phyloP scores from a whole-genome alignment of 2,888 invertebrate genomes.

The Spisula solida region DNA sequence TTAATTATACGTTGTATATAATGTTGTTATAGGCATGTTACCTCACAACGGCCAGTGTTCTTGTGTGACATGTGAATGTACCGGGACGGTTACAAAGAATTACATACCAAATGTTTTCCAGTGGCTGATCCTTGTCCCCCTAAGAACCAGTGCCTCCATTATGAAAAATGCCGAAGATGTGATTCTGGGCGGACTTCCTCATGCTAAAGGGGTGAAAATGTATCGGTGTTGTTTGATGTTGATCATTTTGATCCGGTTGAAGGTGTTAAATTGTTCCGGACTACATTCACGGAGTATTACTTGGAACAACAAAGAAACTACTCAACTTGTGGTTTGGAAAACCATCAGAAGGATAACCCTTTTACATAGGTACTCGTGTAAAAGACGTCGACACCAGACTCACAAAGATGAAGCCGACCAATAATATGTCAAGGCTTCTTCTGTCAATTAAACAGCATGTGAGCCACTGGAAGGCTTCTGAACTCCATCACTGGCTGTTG shows the following conservation, averaged over 20 bases:
- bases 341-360: background rate
- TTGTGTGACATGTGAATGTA: too few relatives aligned
- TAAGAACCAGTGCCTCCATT: too few relatives aligned
- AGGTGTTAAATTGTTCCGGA: constrained; percentile 56
- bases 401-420: constrained; percentile 40
- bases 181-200: background rate
- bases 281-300: constrained; percentile 52
- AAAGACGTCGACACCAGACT: constrained; percentile 46
- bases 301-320: constrained; percentile 46
- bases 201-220: constrained; percentile 26
- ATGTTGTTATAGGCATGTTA: too few relatives aligned
- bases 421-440: constrained; percentile 35
- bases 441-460: constrained; percentile 24
- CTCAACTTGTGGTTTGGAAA: constrained; percentile 25
- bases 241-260: constrained; percentile 31
- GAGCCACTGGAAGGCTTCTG: too few relatives aligned
- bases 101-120: too few relatives aligned
- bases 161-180: too few relatives aligned
- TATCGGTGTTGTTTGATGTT: constrained; percentile 17
- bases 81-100: too few relatives aligned
- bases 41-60: too few relatives aligned
- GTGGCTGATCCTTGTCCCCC: too few relatives aligned
- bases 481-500: too few relatives aligned
- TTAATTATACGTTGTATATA: too few relatives aligned
- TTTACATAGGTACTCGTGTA: constrained; percentile 38